Evolutionary conservation across 2,888 invertebrate species (phyloP).

Genomic region (Hoplodrina ambigua): DNA sequence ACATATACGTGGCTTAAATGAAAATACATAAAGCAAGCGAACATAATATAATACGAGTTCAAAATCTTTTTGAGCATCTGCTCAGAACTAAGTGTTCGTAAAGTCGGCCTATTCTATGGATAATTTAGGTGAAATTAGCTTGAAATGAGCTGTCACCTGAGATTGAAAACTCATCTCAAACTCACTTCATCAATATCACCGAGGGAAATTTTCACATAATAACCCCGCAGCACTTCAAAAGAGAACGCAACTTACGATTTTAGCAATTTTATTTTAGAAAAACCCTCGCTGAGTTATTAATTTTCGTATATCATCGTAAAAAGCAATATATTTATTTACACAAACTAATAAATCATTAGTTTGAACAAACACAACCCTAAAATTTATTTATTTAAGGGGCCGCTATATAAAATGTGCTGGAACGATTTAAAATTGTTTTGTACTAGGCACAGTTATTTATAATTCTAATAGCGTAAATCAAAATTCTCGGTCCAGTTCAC

Average conservation of each 20-base stretch:
- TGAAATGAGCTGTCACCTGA: too few species aligned
- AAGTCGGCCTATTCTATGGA: too few species aligned
- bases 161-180: too few species aligned
- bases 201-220: too few species aligned
- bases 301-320: not conserved
- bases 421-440: slow-evolving; percentile 16
- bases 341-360: slow-evolving; percentile 17
- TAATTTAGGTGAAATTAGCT: too few species aligned
- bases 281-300: not conserved
- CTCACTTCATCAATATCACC: too few species aligned
- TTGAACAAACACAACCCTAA: slow-evolving; percentile 8
- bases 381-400: slow-evolving; percentile 5
- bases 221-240: not conserved
- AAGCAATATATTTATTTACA: slow-evolving; percentile 4
- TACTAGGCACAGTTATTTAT: slow-evolving; percentile 11
- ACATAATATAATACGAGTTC: too few species aligned
- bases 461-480: slow-evolving; percentile 20
- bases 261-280: not conserved
- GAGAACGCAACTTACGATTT: not conserved
- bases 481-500: slow-evolving; percentile 27
- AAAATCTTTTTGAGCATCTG: too few species aligned
- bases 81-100: too few species aligned
- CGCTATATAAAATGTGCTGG: slow-evolving; percentile 16
- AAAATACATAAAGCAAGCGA: too few species aligned
- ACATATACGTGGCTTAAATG: too few species aligned